Evolutionary conservation across 2,888 invertebrate species (phyloP).

Genomic region (Yponomeuta cagnagella): DNA sequence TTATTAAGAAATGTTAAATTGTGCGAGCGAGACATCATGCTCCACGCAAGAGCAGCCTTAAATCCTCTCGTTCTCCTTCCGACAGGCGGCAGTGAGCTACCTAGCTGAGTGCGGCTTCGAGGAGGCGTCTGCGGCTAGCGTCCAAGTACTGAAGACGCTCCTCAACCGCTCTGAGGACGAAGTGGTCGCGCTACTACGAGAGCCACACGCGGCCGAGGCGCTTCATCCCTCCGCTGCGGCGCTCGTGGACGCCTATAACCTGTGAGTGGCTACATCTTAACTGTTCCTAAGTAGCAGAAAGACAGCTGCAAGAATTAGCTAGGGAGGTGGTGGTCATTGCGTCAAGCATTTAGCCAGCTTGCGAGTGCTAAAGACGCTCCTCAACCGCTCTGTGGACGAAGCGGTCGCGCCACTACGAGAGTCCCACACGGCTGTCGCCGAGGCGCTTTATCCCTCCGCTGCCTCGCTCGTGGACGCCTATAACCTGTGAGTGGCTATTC

Average conservation of each 20-base stretch:
- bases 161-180: conserved; percentile 53
- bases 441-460: conserved; percentile 28
- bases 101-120: conserved; percentile 63
- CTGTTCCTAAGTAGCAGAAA: conserved; percentile 37
- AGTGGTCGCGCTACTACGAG: conserved; percentile 39
- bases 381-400: conserved; percentile 52
- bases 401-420: conserved; percentile 50
- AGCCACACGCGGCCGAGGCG: conserved; percentile 29
- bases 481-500: neutral
- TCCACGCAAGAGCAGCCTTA: too few species aligned
- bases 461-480: conserved; percentile 25
- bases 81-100: conserved; percentile 53
- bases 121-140: conserved; percentile 49
- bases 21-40: too few species aligned
- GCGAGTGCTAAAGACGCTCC: conserved; percentile 45
- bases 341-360: conserved; percentile 20
- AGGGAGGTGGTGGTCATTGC: too few species aligned
- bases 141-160: conserved; percentile 44
- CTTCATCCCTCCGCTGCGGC: conserved; percentile 53
- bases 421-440: conserved; percentile 30
- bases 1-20: too few species aligned
- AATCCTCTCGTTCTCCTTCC: neutral
- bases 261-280: conserved; percentile 47
- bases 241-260: conserved; percentile 49
- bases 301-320: too few species aligned